Evolutionary conservation across 2,113 vertebrate genomes (phyloP).

Genomic region (Saguinus imperator): DNA sequence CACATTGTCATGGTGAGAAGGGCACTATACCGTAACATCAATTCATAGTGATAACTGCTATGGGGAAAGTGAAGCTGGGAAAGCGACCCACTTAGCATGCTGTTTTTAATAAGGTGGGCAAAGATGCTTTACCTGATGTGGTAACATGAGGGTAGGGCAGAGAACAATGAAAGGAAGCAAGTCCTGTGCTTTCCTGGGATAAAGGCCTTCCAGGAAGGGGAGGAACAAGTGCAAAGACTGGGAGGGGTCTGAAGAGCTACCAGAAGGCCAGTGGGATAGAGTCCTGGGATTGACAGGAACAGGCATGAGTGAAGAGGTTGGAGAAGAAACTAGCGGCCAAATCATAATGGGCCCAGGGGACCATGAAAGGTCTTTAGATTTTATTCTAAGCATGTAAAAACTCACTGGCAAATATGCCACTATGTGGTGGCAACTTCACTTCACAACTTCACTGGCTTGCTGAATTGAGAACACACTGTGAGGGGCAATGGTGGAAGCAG

Average conservation of each 20-base stretch:
- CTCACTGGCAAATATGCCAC: neutral
- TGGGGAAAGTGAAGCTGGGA: neutral
- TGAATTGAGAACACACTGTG: neutral
- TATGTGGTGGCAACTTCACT: neutral
- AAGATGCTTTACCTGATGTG: neutral
- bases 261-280: neutral
- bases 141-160: neutral
- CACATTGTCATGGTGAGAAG: neutral
- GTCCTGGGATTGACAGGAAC: neutral
- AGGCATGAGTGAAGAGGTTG: neutral
- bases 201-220: neutral
- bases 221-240: neutral
- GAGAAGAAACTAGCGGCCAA: neutral
- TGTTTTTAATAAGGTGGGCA: neutral
- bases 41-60: neutral
- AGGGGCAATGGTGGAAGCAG: neutral
- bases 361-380: neutral
- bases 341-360: neutral
- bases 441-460: neutral
- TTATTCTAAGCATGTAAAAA: neutral
- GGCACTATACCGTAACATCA: neutral
- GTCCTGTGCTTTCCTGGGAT: neutral
- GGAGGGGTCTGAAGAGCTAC: neutral
- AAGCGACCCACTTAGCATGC: neutral
- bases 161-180: neutral